Conservation (phyloP, 2,113 vertebrate species). For the Chroicocephalus ridibundus region DNA sequence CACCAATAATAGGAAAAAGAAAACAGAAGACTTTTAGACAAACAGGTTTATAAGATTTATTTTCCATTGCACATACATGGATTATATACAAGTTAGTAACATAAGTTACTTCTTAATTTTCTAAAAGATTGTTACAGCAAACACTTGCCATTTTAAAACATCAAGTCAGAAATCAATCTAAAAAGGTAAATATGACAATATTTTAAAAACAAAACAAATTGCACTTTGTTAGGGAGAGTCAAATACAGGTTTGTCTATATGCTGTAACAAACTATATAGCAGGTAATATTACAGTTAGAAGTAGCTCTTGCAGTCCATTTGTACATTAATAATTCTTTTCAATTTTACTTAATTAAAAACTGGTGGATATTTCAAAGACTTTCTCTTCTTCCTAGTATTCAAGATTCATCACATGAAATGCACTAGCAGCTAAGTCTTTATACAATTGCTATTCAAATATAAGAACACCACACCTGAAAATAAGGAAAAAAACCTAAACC, state of each 20-base stretch:
- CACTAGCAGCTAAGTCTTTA: conserved; percentile 68
- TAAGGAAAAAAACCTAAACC: conserved; percentile 48
- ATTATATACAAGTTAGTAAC: conserved; percentile 84
- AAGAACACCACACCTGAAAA: conserved; percentile 74
- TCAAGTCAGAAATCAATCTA: conserved; percentile 70
- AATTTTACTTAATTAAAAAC: conserved; percentile 65
- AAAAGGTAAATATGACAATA: conserved; percentile 69
- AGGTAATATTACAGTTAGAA: conserved; percentile 66
- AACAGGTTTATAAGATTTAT: conserved; percentile 82
- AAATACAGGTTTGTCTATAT: conserved; percentile 64
- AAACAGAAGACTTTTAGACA: conserved; percentile 72
- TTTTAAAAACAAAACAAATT: conserved; percentile 68
- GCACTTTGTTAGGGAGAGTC: conserved; percentile 67
- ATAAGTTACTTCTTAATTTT: conserved; percentile 74
- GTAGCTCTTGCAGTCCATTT: conserved; percentile 71
- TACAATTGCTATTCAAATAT: conserved; percentile 70
- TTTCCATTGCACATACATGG: conserved; percentile 79
- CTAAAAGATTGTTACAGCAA: conserved; percentile 78
- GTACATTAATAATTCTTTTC: conserved; percentile 49
- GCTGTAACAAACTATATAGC: conserved; percentile 66
- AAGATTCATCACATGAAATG: conserved; percentile 60
- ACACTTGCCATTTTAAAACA: conserved; percentile 73
- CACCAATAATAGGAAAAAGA: conserved; percentile 1
- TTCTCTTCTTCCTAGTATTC: conserved; percentile 31
- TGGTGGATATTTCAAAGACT: conserved; percentile 56